phyloP scores from a whole-genome alignment of 2,797 vertebrate species.

The Pseudocheirus occidentalis region DNA sequence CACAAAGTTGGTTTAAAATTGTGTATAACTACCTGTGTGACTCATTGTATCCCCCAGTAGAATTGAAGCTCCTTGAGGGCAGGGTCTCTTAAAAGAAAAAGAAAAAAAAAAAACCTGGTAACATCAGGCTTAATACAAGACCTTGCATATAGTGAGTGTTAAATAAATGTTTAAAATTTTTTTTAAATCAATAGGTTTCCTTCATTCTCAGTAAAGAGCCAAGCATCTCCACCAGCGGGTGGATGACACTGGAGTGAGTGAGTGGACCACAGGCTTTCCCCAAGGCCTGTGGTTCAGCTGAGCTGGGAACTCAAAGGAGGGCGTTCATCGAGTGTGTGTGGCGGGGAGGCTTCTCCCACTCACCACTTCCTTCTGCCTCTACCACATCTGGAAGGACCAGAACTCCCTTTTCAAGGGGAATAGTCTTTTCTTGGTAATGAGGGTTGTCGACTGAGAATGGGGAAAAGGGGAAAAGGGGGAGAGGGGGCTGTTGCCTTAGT shows the following conservation, averaged over 20 bases:
- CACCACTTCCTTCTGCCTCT: not conserved
- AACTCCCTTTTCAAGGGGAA: not conserved
- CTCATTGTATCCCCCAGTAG: not conserved
- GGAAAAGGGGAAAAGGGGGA: not conserved
- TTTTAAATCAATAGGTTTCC: not conserved
- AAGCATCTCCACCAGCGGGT: not conserved
- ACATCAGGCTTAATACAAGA: not conserved
- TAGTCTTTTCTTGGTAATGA: not conserved
- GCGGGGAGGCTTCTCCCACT: not conserved
- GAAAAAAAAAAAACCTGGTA: not conserved
- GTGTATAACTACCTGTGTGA: not conserved
- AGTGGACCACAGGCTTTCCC: not conserved
- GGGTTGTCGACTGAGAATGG: not conserved
- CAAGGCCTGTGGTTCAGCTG: not conserved
- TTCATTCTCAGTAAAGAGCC: not conserved
- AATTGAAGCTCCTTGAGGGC: not conserved
- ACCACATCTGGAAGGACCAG: not conserved
- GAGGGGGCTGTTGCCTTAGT: not conserved
- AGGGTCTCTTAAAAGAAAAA: not conserved
- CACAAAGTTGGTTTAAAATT: not conserved
- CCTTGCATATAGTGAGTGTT: not conserved
- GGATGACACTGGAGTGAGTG: not conserved
- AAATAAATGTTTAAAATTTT: not conserved
- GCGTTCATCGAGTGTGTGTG: not conserved
- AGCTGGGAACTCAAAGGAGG: not conserved